phyloP scores from a whole-genome alignment of 2,888 invertebrate genomes.

The Petrolisthes manimaculis region DNA sequence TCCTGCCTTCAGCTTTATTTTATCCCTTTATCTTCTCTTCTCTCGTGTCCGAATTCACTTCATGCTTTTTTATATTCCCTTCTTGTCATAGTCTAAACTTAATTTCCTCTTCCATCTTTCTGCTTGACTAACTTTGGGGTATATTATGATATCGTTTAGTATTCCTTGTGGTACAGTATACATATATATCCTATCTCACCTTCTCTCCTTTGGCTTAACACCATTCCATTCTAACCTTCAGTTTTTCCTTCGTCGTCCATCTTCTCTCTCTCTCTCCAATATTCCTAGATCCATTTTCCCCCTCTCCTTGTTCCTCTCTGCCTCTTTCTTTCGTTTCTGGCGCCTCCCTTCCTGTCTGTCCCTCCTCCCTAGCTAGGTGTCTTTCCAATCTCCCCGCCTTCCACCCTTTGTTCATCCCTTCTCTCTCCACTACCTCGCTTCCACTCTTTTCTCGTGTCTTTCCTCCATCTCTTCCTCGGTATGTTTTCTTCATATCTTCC shows the following conservation, averaged over 20 bases:
- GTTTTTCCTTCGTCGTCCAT: background rate
- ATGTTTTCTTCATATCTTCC: background rate
- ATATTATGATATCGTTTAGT: too few species aligned
- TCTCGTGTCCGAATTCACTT: background rate
- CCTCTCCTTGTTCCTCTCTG: background rate
- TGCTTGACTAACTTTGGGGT: too few species aligned
- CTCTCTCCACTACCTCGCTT: background rate
- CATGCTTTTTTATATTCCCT: background rate
- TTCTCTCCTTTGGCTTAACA: too few species aligned
- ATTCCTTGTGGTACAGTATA: too few species aligned
- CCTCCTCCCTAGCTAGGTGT: background rate
- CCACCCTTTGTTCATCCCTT: background rate
- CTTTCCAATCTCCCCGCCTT: background rate
- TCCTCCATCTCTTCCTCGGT: background rate
- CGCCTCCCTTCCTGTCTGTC: background rate
- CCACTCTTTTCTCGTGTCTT: background rate
- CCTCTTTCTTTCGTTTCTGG: background rate
- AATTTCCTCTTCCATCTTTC: too few species aligned
- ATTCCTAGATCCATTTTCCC: background rate
- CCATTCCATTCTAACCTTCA: too few species aligned
- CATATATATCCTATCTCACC: too few species aligned
- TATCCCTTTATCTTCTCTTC: background rate
- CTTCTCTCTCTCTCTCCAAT: background rate
- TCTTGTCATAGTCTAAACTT: too few species aligned
- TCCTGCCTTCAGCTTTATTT: background rate